Base-by-base conservation (phyloP, 2,888 invertebrate species). In the Drosophila monieri region DNA sequence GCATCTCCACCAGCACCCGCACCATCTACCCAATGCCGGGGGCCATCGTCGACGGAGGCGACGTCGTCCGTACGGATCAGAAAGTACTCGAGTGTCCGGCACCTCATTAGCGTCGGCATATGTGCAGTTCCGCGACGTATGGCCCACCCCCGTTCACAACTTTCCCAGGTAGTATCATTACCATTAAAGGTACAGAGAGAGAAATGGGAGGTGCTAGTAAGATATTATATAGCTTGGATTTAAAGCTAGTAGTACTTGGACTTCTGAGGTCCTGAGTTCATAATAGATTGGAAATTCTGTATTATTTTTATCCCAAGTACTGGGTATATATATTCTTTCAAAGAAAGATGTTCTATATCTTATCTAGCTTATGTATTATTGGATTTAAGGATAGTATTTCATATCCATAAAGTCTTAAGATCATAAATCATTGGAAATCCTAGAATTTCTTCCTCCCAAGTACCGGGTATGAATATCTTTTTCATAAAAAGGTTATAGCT, bases 81-180 rank as follows among this genome's bases (percentile, higher is more conserved):
- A 52, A 21, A 6, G 30, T 18, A 32, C 69, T 39, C 44, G 37
- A 47, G 48, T 56, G 46, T 32, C 77, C 53, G 14, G 35, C 35
- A 35, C 30, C 53, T 67, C 77, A 73, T 58, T 73, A 60, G 68
- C 70, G 41, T 61, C 78, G 41, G 52, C 69, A 43, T 68, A 57
- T 54, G 57, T 59, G 23, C 80, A 78, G 55, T 77, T 71, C 60
- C 86, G 89, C n/a, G 62, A 78, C 32, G 75, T 85, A 37, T 73
- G 89, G 64, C 84, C 85, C 61, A 76, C 85, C 48, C 77, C 79
- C 56, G 73, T 81, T 53, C 88, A 89, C 23, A 67, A 86, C 67
- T 89, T 90, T 66, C 90, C 90, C 44, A 83, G 89, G 90, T 90
- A 75, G 37, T 27, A 59, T 35, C 57, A 35, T 35, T 54, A 62